A percentile compares a stretch with the other conserved stretches of the same genome.
Evolutionary conservation across 92 coral and sea anemone genomes (phyloP).

Genomic region (Montipora capitata): DNA sequence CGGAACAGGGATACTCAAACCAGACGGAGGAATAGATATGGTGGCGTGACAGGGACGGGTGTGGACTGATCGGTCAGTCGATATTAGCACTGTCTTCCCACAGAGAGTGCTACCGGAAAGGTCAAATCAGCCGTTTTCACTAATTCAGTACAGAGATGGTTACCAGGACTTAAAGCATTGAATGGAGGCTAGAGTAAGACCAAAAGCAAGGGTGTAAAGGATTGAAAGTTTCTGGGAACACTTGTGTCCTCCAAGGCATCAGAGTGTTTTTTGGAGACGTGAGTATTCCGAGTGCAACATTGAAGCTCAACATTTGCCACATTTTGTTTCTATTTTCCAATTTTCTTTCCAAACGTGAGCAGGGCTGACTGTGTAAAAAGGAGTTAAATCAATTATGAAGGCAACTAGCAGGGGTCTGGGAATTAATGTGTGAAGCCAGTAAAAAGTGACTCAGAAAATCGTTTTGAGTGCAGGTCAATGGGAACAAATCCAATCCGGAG

Average conservation of each 20-base stretch:
- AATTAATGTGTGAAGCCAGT: too few relatives aligned
- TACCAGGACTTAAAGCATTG: not conserved
- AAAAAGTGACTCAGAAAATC: too few relatives aligned
- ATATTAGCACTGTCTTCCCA: conserved; percentile 8
- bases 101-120: not conserved
- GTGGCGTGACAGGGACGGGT: conserved; percentile 63
- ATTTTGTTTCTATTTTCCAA: too few relatives aligned
- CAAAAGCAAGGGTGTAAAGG: not conserved
- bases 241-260: not conserved
- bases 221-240: not conserved
- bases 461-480: too few relatives aligned
- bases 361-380: too few relatives aligned
- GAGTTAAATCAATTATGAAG: too few relatives aligned
- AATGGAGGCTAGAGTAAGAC: not conserved
- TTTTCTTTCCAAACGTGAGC: not conserved
- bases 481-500: too few relatives aligned
- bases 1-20: conserved; percentile 63
- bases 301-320: too few relatives aligned
- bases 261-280: not conserved
- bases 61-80: conserved; percentile 25
- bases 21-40: conserved; percentile 87
- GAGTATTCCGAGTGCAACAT: too few relatives aligned
- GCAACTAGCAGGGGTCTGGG: too few relatives aligned
- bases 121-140: not conserved
- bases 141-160: not conserved